A percentile compares a stretch with the other conserved stretches of the same genome.
These are phyloP conservation scores for Calameuta pallipes DNA, from an alignment of 2,888 invertebrate genomes.

Conservation along the genomic window DNA sequence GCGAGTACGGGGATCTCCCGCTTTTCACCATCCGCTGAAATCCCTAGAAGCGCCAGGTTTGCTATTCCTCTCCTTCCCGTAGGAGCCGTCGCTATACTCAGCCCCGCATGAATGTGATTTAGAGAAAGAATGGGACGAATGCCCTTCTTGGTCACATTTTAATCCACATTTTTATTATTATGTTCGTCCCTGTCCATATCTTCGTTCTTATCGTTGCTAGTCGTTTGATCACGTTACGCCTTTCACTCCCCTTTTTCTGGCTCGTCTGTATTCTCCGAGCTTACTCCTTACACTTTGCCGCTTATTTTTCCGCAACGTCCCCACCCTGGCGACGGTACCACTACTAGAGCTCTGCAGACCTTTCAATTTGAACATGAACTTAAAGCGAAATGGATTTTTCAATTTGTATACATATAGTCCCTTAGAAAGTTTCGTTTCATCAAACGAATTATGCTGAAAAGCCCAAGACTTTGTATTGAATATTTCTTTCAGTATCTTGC, in stretches of 20 bases:
- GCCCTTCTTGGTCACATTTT: conserved; percentile 47
- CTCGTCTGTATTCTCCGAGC: conserved; percentile 32
- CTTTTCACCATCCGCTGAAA: conserved; percentile 16
- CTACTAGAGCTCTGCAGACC: conserved; percentile 69
- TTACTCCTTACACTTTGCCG: conserved; percentile 24
- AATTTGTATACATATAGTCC: conserved; percentile 63
- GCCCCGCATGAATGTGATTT: conserved; percentile 61
- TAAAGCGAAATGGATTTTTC: conserved; percentile 73
- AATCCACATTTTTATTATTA: conserved; percentile 18
- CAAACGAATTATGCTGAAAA: no score
- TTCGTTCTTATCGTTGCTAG: neutral
- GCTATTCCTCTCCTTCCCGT: conserved; percentile 32
- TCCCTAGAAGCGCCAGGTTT: conserved; percentile 8
- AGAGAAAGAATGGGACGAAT: conserved; percentile 44
- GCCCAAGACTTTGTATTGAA: no score
- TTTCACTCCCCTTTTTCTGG: conserved; percentile 15
- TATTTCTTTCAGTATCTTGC: no score
- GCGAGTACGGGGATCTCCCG: conserved; percentile 18
- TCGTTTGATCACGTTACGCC: neutral
- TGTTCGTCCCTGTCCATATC: conserved; percentile 24
- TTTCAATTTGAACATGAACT: conserved; percentile 73
- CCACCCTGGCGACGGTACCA: conserved; percentile 9
- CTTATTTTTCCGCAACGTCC: conserved; percentile 14
- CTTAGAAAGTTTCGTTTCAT: conserved; percentile 24
- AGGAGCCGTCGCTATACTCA: conserved; percentile 52